Evolutionary conservation across 2,888 invertebrate species (phyloP).

Genomic region (Sabellastarte sp.): DNA sequence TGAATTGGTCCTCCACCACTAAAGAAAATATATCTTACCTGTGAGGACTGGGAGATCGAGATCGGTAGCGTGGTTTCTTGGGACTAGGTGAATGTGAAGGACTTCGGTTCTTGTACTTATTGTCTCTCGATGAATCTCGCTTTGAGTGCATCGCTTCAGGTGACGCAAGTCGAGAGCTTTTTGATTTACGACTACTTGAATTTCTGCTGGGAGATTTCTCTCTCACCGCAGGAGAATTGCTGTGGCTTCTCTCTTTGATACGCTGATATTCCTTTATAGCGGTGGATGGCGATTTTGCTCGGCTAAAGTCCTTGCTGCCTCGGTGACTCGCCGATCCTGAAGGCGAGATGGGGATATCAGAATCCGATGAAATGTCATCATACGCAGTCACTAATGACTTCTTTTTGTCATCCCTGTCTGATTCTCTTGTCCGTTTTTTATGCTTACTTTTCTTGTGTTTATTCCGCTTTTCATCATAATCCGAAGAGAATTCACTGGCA

Average conservation of each 20-base stretch:
- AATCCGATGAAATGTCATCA: slow-evolving; percentile 22
- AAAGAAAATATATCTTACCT: too few species aligned
- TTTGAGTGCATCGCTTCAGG: too few species aligned
- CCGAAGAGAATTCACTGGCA: too few species aligned
- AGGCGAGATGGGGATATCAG: slow-evolving; percentile 4
- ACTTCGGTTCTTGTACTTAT: too few species aligned
- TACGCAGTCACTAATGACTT: slow-evolving; percentile 11
- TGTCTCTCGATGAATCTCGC: too few species aligned
- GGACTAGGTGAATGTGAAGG: too few species aligned
- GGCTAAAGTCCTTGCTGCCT: neutral
- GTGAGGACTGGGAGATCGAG: too few species aligned
- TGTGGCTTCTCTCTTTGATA: neutral
- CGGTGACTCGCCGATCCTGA: neutral
- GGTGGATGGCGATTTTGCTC: slow-evolving; percentile 3
- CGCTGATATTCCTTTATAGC: slow-evolving; percentile 4
- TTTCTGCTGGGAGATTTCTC: neutral
- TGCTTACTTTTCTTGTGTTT: neutral
- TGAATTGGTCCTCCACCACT: too few species aligned
- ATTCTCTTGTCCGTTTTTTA: slow-evolving; percentile 8
- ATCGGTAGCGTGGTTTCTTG: too few species aligned
- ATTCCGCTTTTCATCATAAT: too few species aligned
- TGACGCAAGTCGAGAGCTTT: too few species aligned
- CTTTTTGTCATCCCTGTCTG: slow-evolving; percentile 6
- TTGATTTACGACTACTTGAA: too few species aligned
- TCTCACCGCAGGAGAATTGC: neutral